A percentile compares a stretch with the other conserved stretches of the same genome.
These are phyloP conservation scores for Drosophila tsacasi DNA, from an alignment of 1,140 invertebrate genomes.

Conservation along the genomic window DNA sequence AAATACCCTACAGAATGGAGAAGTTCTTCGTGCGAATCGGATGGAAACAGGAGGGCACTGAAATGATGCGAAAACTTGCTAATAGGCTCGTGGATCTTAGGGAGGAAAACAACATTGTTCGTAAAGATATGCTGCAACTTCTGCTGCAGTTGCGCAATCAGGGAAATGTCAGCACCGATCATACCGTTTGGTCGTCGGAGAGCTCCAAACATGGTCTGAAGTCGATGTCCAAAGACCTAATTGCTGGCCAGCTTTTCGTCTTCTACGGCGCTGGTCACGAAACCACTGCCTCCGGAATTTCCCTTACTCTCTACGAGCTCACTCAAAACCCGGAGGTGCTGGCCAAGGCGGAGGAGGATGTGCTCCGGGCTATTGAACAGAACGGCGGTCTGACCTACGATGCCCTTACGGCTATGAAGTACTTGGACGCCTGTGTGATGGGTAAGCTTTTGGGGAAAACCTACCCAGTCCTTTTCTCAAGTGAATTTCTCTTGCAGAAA, in stretches of 20 bases:
- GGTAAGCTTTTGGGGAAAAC: constrained; percentile 37
- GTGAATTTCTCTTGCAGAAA: constrained; percentile 82
- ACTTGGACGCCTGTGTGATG: constrained; percentile 86
- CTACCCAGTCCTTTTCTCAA: not conserved
- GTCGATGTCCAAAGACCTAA: constrained; percentile 85
- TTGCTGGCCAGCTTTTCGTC: constrained; percentile 87
- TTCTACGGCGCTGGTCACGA: constrained; percentile 91
- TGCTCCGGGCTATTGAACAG: constrained; percentile 85
- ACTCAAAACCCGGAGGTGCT: constrained; percentile 81
- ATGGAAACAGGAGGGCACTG: constrained; percentile 34
- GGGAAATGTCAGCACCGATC: constrained; percentile 71
- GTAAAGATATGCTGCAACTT: constrained; percentile 87
- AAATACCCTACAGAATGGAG: constrained; percentile 32
- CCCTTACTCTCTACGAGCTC: constrained; percentile 87
- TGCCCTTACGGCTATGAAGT: constrained; percentile 86
- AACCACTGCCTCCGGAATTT: constrained; percentile 88
- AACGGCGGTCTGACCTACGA: constrained; percentile 86
- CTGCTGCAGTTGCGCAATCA: constrained; percentile 86
- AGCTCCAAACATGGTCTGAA: constrained; percentile 39
- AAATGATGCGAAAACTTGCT: constrained; percentile 80
- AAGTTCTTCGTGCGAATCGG: constrained; percentile 56
- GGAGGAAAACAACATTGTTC: constrained; percentile 85
- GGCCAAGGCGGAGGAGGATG: constrained; percentile 85
- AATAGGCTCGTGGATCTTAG: constrained; percentile 86
- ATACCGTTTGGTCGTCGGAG: constrained; percentile 62